Evolutionary conservation across 1,140 invertebrate genomes (phyloP), one percentile per base, ranked within the genome.

Genomic region (Lycorma delicatula): DNA sequence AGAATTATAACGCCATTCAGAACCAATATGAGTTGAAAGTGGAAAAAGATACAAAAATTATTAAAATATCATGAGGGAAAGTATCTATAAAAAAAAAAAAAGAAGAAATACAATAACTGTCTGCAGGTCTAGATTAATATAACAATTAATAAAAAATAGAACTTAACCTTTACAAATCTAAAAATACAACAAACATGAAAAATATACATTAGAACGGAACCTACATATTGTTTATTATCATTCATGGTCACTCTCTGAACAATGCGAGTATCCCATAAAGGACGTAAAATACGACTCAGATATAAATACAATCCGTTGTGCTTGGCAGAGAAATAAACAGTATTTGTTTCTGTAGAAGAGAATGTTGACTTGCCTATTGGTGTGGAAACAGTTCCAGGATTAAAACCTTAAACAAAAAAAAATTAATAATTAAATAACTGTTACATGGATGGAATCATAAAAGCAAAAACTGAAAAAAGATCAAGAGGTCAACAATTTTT

Each of bases 291-390:
- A 60, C 93, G 80, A 23, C 87, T 83, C 7, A 96, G 80, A 67
- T 91, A 94, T 3, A 97, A 76, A 74, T 97, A 98, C 0, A 98
- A 75, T 1, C 91, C 93, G 70, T 94, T 91, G 68, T 97, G 93
- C 72, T 94, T 94, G 3, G 87, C 81, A 2, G 90, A 93, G 68
- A 83, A 91, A 41, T 56, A 12, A 36, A 46, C 41, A 9, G 58
- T 51, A 22, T 23, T 31, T 7, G 28, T 53, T 5, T 48, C 54
- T 31, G 38, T 48, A 25, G 58, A 46, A 7, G 60, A 49, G 36
- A 28, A 58, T 5, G 18, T 11, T 12, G 56, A 46, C 16, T 54
- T 46, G 12, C 48, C 52, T 16, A 67, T 44, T 18, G 71, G 71
- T 0, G 71, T 72, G 1, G 70, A 72, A 7, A 70, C 68, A 38